phyloP scores from a whole-genome alignment of 2,797 vertebrate species.

The Brotula barbata region DNA sequence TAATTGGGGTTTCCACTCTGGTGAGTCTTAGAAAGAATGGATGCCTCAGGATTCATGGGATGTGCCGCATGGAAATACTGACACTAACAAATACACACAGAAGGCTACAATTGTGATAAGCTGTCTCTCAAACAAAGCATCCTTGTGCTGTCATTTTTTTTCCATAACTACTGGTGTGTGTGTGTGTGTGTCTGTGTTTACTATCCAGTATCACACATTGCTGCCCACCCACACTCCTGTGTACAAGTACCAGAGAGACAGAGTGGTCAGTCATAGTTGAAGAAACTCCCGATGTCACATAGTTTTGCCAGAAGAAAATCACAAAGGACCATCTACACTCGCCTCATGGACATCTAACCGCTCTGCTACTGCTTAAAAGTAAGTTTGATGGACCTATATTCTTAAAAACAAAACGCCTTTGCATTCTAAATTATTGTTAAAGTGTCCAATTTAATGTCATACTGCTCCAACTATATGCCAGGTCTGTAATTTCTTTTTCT shows the following conservation, averaged over 20 bases:
- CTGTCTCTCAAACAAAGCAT: conserved; percentile 57
- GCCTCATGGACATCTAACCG: conserved; percentile 5
- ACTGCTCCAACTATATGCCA: neutral
- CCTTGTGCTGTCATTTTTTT: conserved; percentile 53
- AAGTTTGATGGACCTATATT: conserved; percentile 19
- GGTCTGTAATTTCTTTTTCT: neutral
- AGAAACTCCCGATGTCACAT: conserved; percentile 32
- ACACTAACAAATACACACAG: conserved; percentile 12
- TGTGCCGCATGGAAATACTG: neutral
- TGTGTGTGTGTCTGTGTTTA: conserved; percentile 35
- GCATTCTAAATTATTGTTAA: neutral
- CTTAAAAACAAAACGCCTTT: too few relatives aligned
- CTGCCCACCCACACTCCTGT: conserved; percentile 61
- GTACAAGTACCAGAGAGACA: conserved; percentile 56
- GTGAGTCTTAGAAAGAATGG: too few relatives aligned
- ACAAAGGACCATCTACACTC: conserved; percentile 3
- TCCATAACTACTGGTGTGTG: conserved; percentile 39
- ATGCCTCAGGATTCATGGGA: neutral
- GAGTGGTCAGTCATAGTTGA: conserved; percentile 55
- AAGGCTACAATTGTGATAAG: neutral
- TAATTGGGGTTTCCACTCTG: too few relatives aligned
- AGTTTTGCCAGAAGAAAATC: conserved; percentile 1
- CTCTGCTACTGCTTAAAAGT: conserved; percentile 31
- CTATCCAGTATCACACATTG: conserved; percentile 62
- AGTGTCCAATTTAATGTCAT: neutral